These are phyloP conservation scores for Lepidotrigona ventralis DNA, from an alignment of 1,140 invertebrate genomes.

Conservation along the genomic window DNA sequence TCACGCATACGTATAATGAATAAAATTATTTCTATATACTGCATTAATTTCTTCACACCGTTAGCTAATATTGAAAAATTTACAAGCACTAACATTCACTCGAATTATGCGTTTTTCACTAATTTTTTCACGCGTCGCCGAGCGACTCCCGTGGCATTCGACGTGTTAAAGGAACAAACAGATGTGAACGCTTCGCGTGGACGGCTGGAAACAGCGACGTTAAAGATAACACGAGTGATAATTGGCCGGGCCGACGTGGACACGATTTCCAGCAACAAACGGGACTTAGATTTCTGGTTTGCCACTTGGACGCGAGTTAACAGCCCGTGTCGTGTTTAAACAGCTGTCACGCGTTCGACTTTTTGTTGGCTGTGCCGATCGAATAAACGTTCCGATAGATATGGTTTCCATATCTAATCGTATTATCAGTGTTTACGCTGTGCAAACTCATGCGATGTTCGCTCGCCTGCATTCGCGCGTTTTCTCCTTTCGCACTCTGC, in stretches of 20 bases:
- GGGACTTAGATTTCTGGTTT: constrained; percentile 26
- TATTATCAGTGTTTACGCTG: constrained; percentile 39
- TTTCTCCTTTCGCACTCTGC: background rate
- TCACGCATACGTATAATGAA: too few relatives aligned
- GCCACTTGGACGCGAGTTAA: constrained; percentile 6
- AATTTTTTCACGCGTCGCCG: too few relatives aligned
- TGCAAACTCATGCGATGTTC: background rate
- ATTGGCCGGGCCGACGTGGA: constrained; percentile 1
- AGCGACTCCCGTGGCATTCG: too few relatives aligned
- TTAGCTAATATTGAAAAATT: too few relatives aligned
- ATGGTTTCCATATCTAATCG: constrained; percentile 29
- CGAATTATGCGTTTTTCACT: too few relatives aligned
- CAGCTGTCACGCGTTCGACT: constrained; percentile 49
- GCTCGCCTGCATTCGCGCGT: background rate
- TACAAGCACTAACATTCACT: too few relatives aligned
- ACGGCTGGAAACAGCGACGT: background rate
- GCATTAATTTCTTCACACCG: too few relatives aligned
- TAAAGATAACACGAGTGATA: constrained; percentile 27
- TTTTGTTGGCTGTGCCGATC: constrained; percentile 46
- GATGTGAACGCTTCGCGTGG: background rate
- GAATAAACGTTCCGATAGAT: constrained; percentile 35
- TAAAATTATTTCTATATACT: too few relatives aligned
- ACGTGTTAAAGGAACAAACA: background rate
- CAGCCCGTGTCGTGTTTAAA: constrained; percentile 50
- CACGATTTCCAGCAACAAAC: constrained; percentile 8